Evolutionary conservation across 2,113 vertebrate genomes (phyloP), one percentile per base, ranked within the genome.

Genomic region (Oncorhynchus mykiss): DNA sequence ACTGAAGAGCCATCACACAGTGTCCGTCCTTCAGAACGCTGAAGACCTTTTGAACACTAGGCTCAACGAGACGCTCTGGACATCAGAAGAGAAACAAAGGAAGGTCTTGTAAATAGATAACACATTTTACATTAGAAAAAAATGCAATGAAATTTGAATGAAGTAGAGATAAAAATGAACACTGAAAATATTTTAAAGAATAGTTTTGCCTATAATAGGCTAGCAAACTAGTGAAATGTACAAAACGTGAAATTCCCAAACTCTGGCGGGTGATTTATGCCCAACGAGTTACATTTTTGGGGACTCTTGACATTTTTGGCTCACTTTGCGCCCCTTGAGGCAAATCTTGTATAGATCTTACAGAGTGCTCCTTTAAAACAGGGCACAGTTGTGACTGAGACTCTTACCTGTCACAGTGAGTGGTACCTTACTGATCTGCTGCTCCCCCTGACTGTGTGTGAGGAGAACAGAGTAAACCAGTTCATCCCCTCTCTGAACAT

Each of bases 361-460:
- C 31, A 34, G 24, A 3, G 18, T 3, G 1, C 3, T 0, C 34
- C 34, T 34, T 34, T 34, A 34, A 34, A 34, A 34, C 34, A 2
- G 34, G 34, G 34, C 1, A 34, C 34, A 34, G 34, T 54, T 54
- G 20, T 9, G 6, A 27, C n/a, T 3, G 18, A 5, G 4, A 22
- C 8, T 31, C 79, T 88, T 79, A 92, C 91, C 2, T 67, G 4
- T 77, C 11, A 91, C 78, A 6, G 0, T n/a, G 9, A 92, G 75
- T 1, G 1, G 3, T 24, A 85, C 22, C 25, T 64, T 31, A 18
- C 1, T 3, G 0, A 75, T 5, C 0, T 0, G 0, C 0, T 0
- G 13, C 0, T 0, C 0, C 0, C 5, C 0, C 0, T 0, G 1
- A 0, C 1, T 0, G 0, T 3, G 13, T 24, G 18, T 0, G 5